Base-by-base conservation (phyloP, 2,113 vertebrate genomes). In the Pungitius pungitius region DNA sequence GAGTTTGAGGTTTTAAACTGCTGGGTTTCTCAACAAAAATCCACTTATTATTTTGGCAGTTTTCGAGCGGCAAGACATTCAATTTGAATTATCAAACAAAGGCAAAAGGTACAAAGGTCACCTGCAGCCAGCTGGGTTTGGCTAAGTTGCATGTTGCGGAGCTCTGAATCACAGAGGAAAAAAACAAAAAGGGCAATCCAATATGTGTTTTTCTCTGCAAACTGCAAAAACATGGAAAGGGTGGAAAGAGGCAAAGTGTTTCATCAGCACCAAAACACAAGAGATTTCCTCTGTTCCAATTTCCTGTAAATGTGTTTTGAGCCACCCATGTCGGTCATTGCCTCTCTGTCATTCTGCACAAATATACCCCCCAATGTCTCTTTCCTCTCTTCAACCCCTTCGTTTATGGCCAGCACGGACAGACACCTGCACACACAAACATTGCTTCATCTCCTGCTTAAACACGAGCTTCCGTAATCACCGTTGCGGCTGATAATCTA, bases 261-360 rank as follows among this genome's bases (percentile, higher is more conserved):
- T 51, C 61, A 65, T 35, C 49, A 72, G 40, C 58, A 45, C 18
- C 1, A 0, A 73, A 77, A 60, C 0, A 61, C 20, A 3, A 42
- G 8, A 18, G 37, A 22, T 35, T n/a, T 37, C n/a, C 40, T 59
- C 55, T 77, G 67, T 83, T 63, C 24, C 52, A 51, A 2, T 75
- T 69, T 77, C 49, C 82, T 75, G 20, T 75, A 62, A 74, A 75
- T 74, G 74, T 76, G 43, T 58, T 30, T 69, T 65, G 8, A 61
- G 27, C 14, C 27, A 68, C 51, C 55, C 56, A 11, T 2, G 33
- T 1, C 55, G 42, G 67, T 77, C 62, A 71, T 68, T 76, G 58
- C 35, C 49, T 64, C 45, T 42, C 20, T 56, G 8, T 75, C 65
- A 20, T 43, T 42, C 47, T 74, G 70, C 14, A 67, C 15, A 81